Base-by-base conservation (phyloP, 2,113 vertebrate genomes). In the Sphyrna mokarran region DNA sequence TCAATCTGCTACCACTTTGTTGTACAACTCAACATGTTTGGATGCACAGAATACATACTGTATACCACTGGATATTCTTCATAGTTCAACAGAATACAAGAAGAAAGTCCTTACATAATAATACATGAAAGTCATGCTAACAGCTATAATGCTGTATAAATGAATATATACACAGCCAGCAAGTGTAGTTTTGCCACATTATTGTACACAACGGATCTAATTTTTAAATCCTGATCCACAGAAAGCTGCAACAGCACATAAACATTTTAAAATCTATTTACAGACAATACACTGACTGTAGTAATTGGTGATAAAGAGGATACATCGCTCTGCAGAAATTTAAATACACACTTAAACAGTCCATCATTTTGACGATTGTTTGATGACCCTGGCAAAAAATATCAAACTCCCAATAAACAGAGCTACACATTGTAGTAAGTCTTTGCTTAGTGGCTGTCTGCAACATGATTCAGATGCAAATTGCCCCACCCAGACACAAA, bases 281-380 rank as follows among this genome's bases (percentile, higher is more conserved):
- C 54, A 90, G 61, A 37, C 14, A 37, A 23, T 54, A 89, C 54
- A 58, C 48, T 58, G 23, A 26, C 58, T 61, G 26, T 10, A 68
- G 69, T 66, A 29, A 26, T 1, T 54, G 68, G 10, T 43, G 26
- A 40, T 54, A 33, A 66, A 68, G 48, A 54, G 86, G 26, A 89
- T 22, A 89, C 8, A 29, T 43, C 29, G 68, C n/a, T 40, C 89
- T 72, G 43, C 14, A 54, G 69, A 76, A 20, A 86, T 61, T 83
- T 61, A 48, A 95, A 94, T 43, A n/a, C 16, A 69, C 63, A 68
- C 10, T 94, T 61, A 68, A 72, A 33, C 43, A 26, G 54, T 48
- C 69, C 94, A 95, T 69, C 26, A 95, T 95, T 95, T 95, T 72
- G 70, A 95, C 8, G 40, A 94, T 43, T 43, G 37, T 40, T 23